A percentile compares a stretch with the other conserved stretches of the same genome.
phyloP scores from a whole-genome alignment of 1,140 invertebrate species.

The Cardiocondyla obscurior region DNA sequence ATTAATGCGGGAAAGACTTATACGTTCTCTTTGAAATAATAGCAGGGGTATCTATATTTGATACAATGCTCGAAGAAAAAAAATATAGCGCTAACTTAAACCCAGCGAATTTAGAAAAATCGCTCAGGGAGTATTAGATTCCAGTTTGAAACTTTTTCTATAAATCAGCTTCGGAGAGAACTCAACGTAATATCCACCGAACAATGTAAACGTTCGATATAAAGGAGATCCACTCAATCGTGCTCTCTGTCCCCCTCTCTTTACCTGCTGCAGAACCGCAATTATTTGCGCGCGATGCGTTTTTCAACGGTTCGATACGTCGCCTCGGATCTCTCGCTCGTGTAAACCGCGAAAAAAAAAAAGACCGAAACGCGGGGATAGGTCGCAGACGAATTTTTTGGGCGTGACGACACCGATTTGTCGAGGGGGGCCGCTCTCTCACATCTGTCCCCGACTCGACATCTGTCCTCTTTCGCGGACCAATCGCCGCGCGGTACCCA shows the following conservation, averaged over 20 bases:
- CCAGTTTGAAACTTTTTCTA: background rate
- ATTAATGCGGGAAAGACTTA: background rate
- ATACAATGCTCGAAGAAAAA: background rate
- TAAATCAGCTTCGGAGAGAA: background rate
- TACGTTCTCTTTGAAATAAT: background rate
- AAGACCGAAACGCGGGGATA: slow-evolving; percentile 42
- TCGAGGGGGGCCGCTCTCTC: slow-evolving; percentile 64
- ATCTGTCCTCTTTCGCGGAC: slow-evolving; percentile 78
- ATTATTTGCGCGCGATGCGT: slow-evolving; percentile 42
- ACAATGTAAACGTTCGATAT: slow-evolving; percentile 14
- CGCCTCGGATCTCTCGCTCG: slow-evolving; percentile 26
- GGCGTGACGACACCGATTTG: slow-evolving; percentile 83
- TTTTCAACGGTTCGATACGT: slow-evolving; percentile 44
- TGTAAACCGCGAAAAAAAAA: slow-evolving; percentile 30
- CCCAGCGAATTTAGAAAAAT: background rate
- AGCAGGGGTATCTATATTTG: too few relatives aligned
- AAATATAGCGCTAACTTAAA: background rate
- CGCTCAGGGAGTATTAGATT: background rate
- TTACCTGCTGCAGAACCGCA: slow-evolving; percentile 29
- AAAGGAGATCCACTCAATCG: slow-evolving; percentile 44
- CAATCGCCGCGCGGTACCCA: slow-evolving; percentile 75
- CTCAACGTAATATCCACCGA: slow-evolving; percentile 8
- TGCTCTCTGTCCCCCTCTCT: background rate
- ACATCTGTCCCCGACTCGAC: slow-evolving; percentile 80
- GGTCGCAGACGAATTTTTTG: slow-evolving; percentile 71